phyloP scores from a whole-genome alignment of 1,140 invertebrate genomes.

The Cecropterus lyciades region DNA sequence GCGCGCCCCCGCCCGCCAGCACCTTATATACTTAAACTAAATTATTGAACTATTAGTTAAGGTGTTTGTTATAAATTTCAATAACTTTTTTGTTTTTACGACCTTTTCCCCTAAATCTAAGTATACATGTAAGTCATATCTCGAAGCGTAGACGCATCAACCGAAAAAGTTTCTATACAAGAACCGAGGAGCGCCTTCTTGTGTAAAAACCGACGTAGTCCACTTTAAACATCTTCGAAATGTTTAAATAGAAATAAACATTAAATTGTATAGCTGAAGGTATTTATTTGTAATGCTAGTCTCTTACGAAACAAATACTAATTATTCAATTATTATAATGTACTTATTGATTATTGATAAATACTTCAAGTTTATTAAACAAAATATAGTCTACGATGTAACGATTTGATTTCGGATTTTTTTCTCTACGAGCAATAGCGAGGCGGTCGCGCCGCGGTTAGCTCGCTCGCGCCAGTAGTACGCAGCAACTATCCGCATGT shows the following conservation, averaged over 20 bases:
- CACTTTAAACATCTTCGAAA: slow-evolving; percentile 81
- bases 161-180: slow-evolving; percentile 66
- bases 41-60: slow-evolving; percentile 83
- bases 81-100: slow-evolving; percentile 83
- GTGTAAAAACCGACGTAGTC: slow-evolving; percentile 73
- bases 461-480: slow-evolving; percentile 1
- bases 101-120: slow-evolving; percentile 82
- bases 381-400: slow-evolving; percentile 81
- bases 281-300: slow-evolving; percentile 84
- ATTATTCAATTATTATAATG: slow-evolving; percentile 84
- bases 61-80: slow-evolving; percentile 84
- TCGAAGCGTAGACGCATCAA: slow-evolving; percentile 77
- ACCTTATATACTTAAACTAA: slow-evolving; percentile 69
- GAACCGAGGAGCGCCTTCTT: slow-evolving; percentile 61
- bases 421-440: slow-evolving; percentile 78
- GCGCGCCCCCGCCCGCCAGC: slow-evolving; percentile 47
- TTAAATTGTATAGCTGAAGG: slow-evolving; percentile 83
- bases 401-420: slow-evolving; percentile 81
- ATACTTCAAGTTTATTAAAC: slow-evolving; percentile 83
- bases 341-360: slow-evolving; percentile 84
- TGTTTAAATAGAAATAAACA: slow-evolving; percentile 83
- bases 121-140: slow-evolving; percentile 83
- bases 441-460: slow-evolving; percentile 42
- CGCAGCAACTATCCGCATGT: background rate
- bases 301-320: slow-evolving; percentile 84